Evolutionary conservation across 2,888 invertebrate genomes (phyloP), one percentile per base, ranked within the genome.

Genomic region (Rhagonycha lutea): DNA sequence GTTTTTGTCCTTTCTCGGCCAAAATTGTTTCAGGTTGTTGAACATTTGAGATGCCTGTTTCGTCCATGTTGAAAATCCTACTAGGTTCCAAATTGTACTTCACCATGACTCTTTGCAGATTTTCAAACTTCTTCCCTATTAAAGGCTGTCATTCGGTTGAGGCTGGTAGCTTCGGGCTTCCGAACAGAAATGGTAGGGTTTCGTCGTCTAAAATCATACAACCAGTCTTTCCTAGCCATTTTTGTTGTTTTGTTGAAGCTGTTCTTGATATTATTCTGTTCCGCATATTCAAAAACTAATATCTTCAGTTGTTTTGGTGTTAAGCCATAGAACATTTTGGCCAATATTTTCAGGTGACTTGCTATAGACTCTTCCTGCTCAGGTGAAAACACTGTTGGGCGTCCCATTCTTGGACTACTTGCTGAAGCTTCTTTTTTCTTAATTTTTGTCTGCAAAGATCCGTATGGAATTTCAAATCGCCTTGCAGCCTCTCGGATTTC

Each of bases 121-220:
- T n/a, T n/a, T n/a, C n/a, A n/a, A n/a, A n/a, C n/a, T n/a, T n/a
- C n/a, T n/a, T n/a, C n/a, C n/a, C n/a, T n/a, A n/a, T n/a, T n/a
- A n/a, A n/a, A n/a, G n/a, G n/a, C n/a, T 24, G 12, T 62, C 10
- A 67, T 67, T 24, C 69, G 47, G n/a, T 69, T 69, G n/a, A 69
- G 2, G 12, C 69, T 69, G n/a, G 69, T 69, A n/a, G 60, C 69
- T 24, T 69, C 69, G 9, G 69, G 69, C 61, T 69, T 47, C 18
- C 69, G 29, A 14, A 68, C 29, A 67, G 12, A 14, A 32, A 68
- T 12, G 14, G n/a, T 18, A 26, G 47, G 68, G 18, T 68, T 47
- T 9, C 67, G 23, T 24, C n/a, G 18, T 18, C 47, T n/a, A 69
- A 60, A 69, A 60, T 23, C 69, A 24, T 69, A 60, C 11, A 69